Conservation (phyloP, 2,888 invertebrate genomes). For the Pinctada fucata region DNA sequence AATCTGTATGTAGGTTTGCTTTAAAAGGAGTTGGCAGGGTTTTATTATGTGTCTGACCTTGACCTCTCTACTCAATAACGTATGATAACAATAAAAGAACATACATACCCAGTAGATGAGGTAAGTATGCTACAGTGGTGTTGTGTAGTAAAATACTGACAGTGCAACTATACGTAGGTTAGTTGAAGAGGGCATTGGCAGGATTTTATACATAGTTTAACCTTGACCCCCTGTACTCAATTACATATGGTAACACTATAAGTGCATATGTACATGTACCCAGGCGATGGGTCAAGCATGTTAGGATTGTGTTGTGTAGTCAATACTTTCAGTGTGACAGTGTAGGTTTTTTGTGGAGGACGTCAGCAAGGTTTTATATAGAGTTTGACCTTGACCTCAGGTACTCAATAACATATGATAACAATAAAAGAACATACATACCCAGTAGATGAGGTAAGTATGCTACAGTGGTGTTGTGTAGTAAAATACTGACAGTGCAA, state of each 20-base stretch:
- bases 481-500: constrained; percentile 60
- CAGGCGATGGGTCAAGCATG: constrained; percentile 33
- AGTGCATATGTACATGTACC: too few species aligned
- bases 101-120: constrained; percentile 3
- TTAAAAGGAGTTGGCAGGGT: too few species aligned
- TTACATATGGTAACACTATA: too few species aligned
- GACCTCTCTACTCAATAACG: too few species aligned
- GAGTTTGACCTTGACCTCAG: constrained; percentile 34
- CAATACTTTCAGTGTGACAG: constrained; percentile 60
- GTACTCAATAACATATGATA: too few species aligned
- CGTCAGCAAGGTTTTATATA: constrained; percentile 41
- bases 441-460: constrained; percentile 36
- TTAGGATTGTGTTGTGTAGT: constrained; percentile 71
- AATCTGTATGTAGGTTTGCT: too few species aligned
- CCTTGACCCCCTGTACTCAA: constrained; percentile 32
- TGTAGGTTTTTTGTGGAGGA: constrained; percentile 55
- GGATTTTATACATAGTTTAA: constrained; percentile 36
- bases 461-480: constrained; percentile 70
- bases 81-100: too few species aligned
- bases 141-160: constrained; percentile 65
- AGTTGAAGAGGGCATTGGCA: constrained; percentile 41
- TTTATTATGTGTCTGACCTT: too few species aligned
- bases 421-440: too few species aligned
- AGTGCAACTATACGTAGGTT: constrained; percentile 66
- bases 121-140: constrained; percentile 59